Base-by-base conservation (phyloP, 2,797 vertebrate species). In the Tarsius wallacei region DNA sequence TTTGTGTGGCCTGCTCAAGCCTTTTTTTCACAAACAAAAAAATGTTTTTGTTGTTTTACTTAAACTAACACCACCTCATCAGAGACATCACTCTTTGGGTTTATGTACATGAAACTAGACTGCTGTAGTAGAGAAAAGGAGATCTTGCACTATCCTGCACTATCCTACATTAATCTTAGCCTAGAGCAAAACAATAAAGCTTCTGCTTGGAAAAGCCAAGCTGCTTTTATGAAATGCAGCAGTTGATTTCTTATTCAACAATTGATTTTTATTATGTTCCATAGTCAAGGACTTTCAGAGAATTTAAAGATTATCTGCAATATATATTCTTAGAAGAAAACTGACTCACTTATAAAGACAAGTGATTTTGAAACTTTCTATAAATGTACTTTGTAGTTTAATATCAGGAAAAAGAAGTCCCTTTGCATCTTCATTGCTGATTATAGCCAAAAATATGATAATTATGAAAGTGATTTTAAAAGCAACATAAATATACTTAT, bases 261-360 rank as follows among this genome's bases (percentile, higher is more conserved):
- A 98, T 71, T 98, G 96, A 96, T 98, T 98, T 98, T 98, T 98
- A 97, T 97, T 98, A 86, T 94, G 97, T 89, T 96, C 89, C 47
- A 68, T 63, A 97, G 73, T 96, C 66, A 98, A 98, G 70, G 12
- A 89, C 36, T 97, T 97, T 96, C 73, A 97, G 91, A 87, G 91
- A 98, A 97, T 98, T 97, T 98, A 95, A 98, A 98, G 61, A 97
- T 96, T 96, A 97, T 94, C 91, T 98, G 81, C 88, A 98, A 77
- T 96, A 95, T 66, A 14, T 88, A 97, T 97, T 97, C 83, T 97
- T 92, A 94, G 96, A 97, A 96, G 83, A 94, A 98, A 98, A 76
- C 55, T 78, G 33, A 90, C 96, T 47, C 33, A 80, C 81, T 96
- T 74, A 57, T 91, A 91, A 59, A 96, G 71, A n/a, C 57, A 80